Conservation (phyloP, 2,797 vertebrate species). For the Coregonus ussuriensis region DNA sequence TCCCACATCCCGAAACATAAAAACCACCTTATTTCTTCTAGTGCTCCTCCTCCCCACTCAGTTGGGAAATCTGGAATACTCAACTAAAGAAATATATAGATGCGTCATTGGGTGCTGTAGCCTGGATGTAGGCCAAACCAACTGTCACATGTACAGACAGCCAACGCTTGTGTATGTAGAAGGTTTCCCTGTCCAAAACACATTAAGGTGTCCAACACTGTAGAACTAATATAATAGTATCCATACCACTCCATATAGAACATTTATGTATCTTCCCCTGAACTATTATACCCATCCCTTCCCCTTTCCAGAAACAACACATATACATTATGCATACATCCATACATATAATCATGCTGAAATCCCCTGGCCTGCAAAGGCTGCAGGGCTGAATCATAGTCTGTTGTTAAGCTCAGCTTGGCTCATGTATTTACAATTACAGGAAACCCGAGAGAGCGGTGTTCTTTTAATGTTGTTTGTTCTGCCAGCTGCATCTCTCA, state of each 20-base stretch:
- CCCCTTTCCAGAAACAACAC: neutral
- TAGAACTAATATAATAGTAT: neutral
- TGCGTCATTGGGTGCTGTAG: neutral
- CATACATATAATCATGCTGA: neutral
- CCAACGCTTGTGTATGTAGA: neutral
- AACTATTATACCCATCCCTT: no score
- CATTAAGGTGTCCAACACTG: neutral
- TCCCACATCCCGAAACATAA: neutral
- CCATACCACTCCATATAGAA: neutral
- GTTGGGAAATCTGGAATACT: neutral
- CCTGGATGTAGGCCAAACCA: neutral
- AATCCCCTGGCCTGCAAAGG: neutral
- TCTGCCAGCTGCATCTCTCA: no score
- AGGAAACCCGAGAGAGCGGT: neutral
- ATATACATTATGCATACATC: neutral
- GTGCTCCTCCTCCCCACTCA: neutral
- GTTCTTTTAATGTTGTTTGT: neutral
- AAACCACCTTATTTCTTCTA: neutral
- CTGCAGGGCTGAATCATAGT: neutral
- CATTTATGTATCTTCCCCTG: neutral
- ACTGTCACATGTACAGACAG: neutral
- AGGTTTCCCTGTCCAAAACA: neutral
- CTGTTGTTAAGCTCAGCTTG: neutral
- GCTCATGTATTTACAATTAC: neutral
- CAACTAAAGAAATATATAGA: neutral